Conservation (phyloP, 2,888 invertebrate genomes). For the Ophraella communa region DNA sequence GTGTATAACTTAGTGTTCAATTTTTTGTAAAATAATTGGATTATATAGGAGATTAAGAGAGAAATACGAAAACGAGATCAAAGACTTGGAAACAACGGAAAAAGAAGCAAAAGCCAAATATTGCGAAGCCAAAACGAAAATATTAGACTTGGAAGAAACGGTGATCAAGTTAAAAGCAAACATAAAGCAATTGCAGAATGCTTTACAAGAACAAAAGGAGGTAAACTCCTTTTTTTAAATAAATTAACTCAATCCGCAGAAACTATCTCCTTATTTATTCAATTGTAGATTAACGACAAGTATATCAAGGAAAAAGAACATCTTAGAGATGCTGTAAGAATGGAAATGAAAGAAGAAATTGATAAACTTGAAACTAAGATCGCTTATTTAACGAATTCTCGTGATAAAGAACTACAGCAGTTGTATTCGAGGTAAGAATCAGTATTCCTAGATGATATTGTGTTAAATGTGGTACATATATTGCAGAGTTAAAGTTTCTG, state of each 20-base stretch:
- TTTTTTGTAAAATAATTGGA: neutral
- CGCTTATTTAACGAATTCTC: conserved; percentile 64
- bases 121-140: conserved; percentile 69
- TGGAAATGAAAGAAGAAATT: conserved; percentile 69
- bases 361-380: conserved; percentile 69
- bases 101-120: conserved; percentile 71
- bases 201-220: conserved; percentile 70
- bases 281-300: conserved; percentile 60
- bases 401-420: conserved; percentile 79
- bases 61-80: conserved; percentile 76
- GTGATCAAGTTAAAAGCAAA: conserved; percentile 66
- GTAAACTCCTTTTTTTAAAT: conserved; percentile 57
- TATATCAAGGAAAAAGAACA: conserved; percentile 65
- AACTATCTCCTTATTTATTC: conserved; percentile 21
- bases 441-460: conserved; percentile 9
- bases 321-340: conserved; percentile 66
- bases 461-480: neutral
- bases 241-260: too few relatives aligned
- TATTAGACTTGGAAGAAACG: conserved; percentile 71
- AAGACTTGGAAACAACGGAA: conserved; percentile 71
- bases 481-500: conserved; percentile 77
- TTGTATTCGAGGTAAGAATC: conserved; percentile 74
- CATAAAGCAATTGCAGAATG: conserved; percentile 70
- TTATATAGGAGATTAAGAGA: conserved; percentile 72
- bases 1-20: neutral